These are phyloP conservation scores for Oncopodura yosiiana DNA, from an alignment of 1,140 invertebrate species.

Conservation along the genomic window DNA sequence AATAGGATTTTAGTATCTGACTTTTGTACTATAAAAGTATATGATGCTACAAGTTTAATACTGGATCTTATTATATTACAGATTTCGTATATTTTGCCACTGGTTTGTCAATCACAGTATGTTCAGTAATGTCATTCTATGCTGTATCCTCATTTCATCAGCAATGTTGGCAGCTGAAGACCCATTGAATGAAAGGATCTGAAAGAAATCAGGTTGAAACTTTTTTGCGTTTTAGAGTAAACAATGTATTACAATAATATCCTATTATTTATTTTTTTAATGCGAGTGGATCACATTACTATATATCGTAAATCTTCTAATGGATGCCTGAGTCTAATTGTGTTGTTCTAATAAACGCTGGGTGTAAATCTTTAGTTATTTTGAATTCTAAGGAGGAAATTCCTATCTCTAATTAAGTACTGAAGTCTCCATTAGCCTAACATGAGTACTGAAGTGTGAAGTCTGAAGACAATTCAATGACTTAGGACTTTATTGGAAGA, in stretches of 20 bases:
- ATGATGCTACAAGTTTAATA: neutral
- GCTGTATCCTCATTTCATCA: slow-evolving; percentile 96
- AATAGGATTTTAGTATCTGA: slow-evolving; percentile 5
- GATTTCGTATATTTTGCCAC: slow-evolving; percentile 94
- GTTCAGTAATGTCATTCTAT: slow-evolving; percentile 91
- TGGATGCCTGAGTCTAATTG: no score
- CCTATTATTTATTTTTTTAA: neutral
- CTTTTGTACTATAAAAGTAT: neutral
- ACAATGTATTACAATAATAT: neutral
- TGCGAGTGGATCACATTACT: no score
- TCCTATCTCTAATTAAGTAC: no score
- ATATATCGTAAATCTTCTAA: no score
- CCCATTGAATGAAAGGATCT: slow-evolving; percentile 71
- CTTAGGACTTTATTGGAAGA: no score
- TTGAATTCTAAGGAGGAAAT: no score
- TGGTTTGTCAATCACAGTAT: slow-evolving; percentile 90
- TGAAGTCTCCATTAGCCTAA: no score
- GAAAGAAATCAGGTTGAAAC: slow-evolving; percentile 53
- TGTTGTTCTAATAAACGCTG: slow-evolving; percentile 1
- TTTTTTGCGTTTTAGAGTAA: neutral
- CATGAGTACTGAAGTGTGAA: no score
- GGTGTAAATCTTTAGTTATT: no score
- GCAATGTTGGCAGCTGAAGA: slow-evolving; percentile 97
- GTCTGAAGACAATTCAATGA: no score
- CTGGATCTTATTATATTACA: slow-evolving; percentile 41